A percentile compares a stretch with the other conserved stretches of the same genome.
phyloP scores from a whole-genome alignment of 2,113 vertebrate genomes.

The Cololabis saira region DNA sequence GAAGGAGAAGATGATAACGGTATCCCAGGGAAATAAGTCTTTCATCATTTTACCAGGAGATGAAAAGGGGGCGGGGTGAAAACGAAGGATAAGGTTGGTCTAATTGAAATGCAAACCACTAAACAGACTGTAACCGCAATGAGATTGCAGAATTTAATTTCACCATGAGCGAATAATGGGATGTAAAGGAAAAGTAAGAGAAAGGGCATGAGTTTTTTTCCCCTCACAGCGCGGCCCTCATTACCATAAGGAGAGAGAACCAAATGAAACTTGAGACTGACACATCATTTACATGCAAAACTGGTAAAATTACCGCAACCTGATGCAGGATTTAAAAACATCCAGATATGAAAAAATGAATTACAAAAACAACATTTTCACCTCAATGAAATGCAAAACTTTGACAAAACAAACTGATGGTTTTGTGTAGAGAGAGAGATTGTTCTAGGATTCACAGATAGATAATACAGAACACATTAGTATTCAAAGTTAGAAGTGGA shows the following conservation, averaged over 20 bases:
- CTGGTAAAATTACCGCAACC: conserved; percentile 1
- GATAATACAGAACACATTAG: no score
- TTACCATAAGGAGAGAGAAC: background rate
- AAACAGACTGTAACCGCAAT: conserved; percentile 28
- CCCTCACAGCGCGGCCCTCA: conserved; percentile 1
- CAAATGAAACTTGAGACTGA: background rate
- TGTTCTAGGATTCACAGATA: no score
- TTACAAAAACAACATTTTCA: background rate
- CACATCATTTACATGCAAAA: conserved; percentile 4
- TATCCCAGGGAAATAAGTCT: conserved; percentile 29
- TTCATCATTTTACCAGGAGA: conserved; percentile 23
- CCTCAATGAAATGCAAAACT: background rate
- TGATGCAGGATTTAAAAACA: background rate
- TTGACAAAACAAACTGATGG: no score
- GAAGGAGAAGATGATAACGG: conserved; percentile 23
- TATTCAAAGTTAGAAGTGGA: no score
- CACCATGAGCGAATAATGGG: background rate
- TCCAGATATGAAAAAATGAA: background rate
- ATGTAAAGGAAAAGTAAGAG: background rate
- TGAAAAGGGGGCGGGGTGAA: background rate
- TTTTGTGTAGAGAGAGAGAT: no score
- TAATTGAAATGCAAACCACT: conserved; percentile 50
- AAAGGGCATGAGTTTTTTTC: background rate
- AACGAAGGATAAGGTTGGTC: conserved; percentile 6
- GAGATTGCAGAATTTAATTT: conserved; percentile 16